Evolutionary conservation across 2,888 invertebrate species (phyloP), one percentile per base, ranked within the genome.

Genomic region (Synergus gifuensis): DNA sequence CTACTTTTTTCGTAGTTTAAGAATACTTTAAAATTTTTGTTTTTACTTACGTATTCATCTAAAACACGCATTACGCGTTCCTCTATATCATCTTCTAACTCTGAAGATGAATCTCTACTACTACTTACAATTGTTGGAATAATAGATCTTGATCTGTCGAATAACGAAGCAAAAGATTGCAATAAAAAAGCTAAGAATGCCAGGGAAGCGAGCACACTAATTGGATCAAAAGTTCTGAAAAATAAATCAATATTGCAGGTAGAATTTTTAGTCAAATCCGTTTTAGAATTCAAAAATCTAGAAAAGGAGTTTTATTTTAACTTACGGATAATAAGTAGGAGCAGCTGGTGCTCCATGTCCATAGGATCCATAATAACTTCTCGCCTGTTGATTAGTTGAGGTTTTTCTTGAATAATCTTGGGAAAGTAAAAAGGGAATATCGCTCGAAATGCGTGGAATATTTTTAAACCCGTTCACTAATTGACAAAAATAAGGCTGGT

Each of bases 101-200:
- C 79, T 4, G 86, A 80, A 2, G 79, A 66, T 36, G 81, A 83
- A 11, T 83, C 84, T 78, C 83, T 85, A 62, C 88, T 84, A 73
- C 87, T 88, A 76, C 86, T 89, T 40, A 89, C 84, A 76, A 90
- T 87, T 63, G 91, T 87, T 78, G 91, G 89, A 79, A 90, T 80
- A 44, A 91, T 89, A 0, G 91, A 90, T 83, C 91, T 86, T 40
- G 91, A 91, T 79, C 89, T 89, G 84, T 91, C 91, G 76, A 90
- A 91, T 22, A 91, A 82, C 11, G 91, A 88, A 16, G 89, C 88
- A 49, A 92, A 89, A 1, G 92, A 91, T 84, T 92, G 92, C n/a
- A 92, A 79, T n/a, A 92, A 80, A 83, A 92, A 92, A 42, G 92
- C 92, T 76, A 92, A 83, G 81, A 92, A 92, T n/a, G 92, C 92